Base-by-base conservation (phyloP, 2,888 invertebrate genomes). In the Plagodis pulveraria region DNA sequence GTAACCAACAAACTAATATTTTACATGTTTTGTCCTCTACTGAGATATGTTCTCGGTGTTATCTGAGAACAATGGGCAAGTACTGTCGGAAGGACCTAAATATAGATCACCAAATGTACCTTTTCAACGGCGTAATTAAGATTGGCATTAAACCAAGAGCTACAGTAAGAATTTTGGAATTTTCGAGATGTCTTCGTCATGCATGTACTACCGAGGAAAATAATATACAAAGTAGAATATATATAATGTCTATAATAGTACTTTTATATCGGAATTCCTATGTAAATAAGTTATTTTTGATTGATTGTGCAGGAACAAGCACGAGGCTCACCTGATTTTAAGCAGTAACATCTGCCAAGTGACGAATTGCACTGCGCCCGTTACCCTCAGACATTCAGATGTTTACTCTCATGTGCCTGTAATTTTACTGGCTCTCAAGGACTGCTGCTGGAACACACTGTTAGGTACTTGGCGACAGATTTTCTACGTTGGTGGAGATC, bases 141-240 rank as follows among this genome's bases (percentile, higher is more conserved):
- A 62, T 69, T 84, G 84, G 84, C 83, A 70, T 38, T 5, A 36
- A 45, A 77, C 80, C 84, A 84, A 81, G 49, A 58, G 33, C 57
- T 76, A 74, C 72, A 73, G 69, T 74, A 73, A 56, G 62, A 66
- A 53, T 68, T 66, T 57, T 63, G 10, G 10, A 40, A 40, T 10
- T 40, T 10, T 10, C 40, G 22, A 7, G 36, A 36, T 36, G 36
- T 36, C 36, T 36, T 36, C 8, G 2, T 36, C 22, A 4, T 22
- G 22, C 22, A 22, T 22, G 22, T 1, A 22, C 22, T 4, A 22
- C 1, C 22, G 22, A 2, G 22, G 1, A 22, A 22, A 22, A 22
- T 22, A 2, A 22, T 22, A 22, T 22, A 22, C 22, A 22, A 22
- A 22, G 22, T 22, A 22, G 22, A 22, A 22, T 22, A 22, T 9